phyloP scores from a whole-genome alignment of 2,888 invertebrate species.

The Baccha elongata region DNA sequence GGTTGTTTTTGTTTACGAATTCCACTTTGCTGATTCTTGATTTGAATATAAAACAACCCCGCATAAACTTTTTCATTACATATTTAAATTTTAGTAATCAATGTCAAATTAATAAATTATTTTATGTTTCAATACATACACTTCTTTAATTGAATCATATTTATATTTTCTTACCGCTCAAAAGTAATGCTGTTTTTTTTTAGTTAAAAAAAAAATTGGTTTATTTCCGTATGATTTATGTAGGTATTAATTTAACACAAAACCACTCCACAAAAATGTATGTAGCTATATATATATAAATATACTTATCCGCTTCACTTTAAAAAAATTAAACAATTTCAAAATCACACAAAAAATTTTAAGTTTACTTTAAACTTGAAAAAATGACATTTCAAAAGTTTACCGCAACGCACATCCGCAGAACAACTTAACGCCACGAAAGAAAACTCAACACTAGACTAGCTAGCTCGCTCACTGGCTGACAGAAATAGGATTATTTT shows the following conservation, averaged over 20 bases:
- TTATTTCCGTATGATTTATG: background rate
- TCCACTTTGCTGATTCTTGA: conserved; percentile 52
- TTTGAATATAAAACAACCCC: conserved; percentile 3
- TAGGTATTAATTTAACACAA: background rate
- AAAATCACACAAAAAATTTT: conserved; percentile 1
- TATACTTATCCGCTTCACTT: background rate
- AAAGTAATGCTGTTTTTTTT: background rate
- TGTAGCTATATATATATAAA: too few species aligned
- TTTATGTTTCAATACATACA: too few species aligned
- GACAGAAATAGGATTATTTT: conserved; percentile 17
- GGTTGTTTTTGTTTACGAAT: conserved; percentile 73
- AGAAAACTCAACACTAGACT: conserved; percentile 64
- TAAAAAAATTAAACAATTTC: background rate
- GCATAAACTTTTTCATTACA: conserved; percentile 26
- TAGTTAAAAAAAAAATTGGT: background rate
- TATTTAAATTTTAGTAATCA: conserved; percentile 47
- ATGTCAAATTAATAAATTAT: conserved; percentile 47
- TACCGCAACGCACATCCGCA: background rate
- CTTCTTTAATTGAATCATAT: too few species aligned
- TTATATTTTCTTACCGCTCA: conserved; percentile 8
- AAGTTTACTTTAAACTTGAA: conserved; percentile 1
- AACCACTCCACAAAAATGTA: background rate
- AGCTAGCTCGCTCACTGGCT: background rate
- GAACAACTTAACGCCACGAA: conserved; percentile 24
- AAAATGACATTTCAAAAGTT: conserved; percentile 14